phyloP scores from a whole-genome alignment of 2,797 vertebrate genomes.

The Rhabdophis nuchalis region DNA sequence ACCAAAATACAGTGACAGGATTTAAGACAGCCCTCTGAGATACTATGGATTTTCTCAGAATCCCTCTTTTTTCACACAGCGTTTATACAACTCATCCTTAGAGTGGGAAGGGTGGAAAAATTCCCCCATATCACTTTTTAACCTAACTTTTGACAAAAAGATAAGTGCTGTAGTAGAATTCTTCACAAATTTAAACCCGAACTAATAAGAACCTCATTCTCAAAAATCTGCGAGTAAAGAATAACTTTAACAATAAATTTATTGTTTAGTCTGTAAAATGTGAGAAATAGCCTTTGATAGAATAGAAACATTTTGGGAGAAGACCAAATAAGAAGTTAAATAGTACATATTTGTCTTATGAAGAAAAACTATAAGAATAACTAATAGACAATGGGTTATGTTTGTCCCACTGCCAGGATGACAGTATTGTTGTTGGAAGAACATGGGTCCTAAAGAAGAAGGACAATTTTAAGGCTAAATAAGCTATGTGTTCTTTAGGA shows the following conservation, averaged over 20 bases:
- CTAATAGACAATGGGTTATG: background rate
- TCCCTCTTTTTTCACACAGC: background rate
- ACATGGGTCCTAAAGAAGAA: no score
- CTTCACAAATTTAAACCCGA: no score
- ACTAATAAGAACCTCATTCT: no score
- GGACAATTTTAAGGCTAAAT: background rate
- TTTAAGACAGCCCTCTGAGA: background rate
- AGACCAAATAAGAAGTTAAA: background rate
- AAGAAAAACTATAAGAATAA: background rate
- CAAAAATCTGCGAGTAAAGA: no score
- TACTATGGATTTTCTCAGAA: background rate
- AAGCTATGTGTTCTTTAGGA: background rate
- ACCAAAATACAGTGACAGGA: background rate
- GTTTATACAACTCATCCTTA: background rate
- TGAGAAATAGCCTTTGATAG: no score
- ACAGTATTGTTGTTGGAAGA: background rate
- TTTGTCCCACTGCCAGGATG: background rate
- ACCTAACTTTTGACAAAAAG: background rate
- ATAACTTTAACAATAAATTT: background rate
- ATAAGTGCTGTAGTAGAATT: no score
- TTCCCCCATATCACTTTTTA: background rate
- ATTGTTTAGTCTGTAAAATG: background rate
- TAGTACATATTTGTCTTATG: background rate
- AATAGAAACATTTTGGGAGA: background rate
- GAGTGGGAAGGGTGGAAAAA: background rate